Conservation (phyloP, 1,140 invertebrate genomes). For the Procambarus clarkii region DNA sequence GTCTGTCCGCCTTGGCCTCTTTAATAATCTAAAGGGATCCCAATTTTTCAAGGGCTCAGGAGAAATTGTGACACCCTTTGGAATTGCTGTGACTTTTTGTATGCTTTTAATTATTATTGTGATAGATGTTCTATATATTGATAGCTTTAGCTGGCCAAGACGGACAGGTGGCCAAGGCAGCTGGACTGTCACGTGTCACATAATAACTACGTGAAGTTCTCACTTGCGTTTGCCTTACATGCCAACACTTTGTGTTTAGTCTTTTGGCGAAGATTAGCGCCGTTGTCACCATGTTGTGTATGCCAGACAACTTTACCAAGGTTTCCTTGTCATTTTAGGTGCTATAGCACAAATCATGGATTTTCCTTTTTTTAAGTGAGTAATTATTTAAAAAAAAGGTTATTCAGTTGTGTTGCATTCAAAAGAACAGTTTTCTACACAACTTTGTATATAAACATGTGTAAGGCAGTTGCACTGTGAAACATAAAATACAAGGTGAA, state of each 20-base stretch:
- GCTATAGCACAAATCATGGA: slow-evolving; percentile 69
- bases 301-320: slow-evolving; percentile 67
- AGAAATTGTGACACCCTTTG: slow-evolving; percentile 71
- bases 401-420: slow-evolving; percentile 68
- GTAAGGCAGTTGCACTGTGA: slow-evolving; percentile 71
- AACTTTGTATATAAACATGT: slow-evolving; percentile 70
- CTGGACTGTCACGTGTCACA: slow-evolving; percentile 69
- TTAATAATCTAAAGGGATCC: slow-evolving; percentile 71
- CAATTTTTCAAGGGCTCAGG: slow-evolving; percentile 71
- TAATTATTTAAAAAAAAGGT: slow-evolving; percentile 40
- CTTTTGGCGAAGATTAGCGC: slow-evolving; percentile 57
- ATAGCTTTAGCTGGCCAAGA: slow-evolving; percentile 69
- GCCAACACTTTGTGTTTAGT: slow-evolving; percentile 68
- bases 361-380: slow-evolving; percentile 57
- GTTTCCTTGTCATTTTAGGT: slow-evolving; percentile 71
- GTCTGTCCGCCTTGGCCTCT: slow-evolving; percentile 65
- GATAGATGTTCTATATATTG: slow-evolving; percentile 71
- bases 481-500: slow-evolving; percentile 69
- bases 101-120: slow-evolving; percentile 71
- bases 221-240: slow-evolving; percentile 71
- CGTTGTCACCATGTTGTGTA: slow-evolving; percentile 58
- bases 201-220: slow-evolving; percentile 69
- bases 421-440: slow-evolving; percentile 70
- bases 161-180: slow-evolving; percentile 67
- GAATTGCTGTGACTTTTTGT: slow-evolving; percentile 71